Evolutionary conservation across 2,113 vertebrate species (phyloP).

Genomic region (Phycodurus eques): DNA sequence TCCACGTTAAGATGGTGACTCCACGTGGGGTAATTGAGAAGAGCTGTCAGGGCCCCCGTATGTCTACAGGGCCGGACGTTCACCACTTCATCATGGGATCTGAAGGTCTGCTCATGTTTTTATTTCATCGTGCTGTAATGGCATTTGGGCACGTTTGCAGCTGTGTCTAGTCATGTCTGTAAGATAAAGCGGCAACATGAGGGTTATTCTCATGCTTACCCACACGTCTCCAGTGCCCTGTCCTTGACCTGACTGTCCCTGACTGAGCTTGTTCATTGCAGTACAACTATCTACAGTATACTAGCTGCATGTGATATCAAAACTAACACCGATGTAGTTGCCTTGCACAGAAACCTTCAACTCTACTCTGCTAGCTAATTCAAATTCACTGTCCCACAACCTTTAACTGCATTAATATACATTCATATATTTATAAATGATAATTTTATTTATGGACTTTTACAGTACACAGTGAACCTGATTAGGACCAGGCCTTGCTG

Average conservation of each 20-base stretch:
- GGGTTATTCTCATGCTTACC: slow-evolving; percentile 47
- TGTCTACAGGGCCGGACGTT: slow-evolving; percentile 95
- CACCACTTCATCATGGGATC: slow-evolving; percentile 99
- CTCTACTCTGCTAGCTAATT: slow-evolving; percentile 43
- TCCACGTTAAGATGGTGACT: slow-evolving; percentile 97
- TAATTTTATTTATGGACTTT: too few relatives aligned
- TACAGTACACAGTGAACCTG: too few relatives aligned
- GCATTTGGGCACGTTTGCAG: slow-evolving; percentile 15
- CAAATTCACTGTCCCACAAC: slow-evolving; percentile 39
- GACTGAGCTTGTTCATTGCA: slow-evolving; percentile 33
- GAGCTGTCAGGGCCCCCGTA: slow-evolving; percentile 92
- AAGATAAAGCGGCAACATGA: slow-evolving; percentile 46
- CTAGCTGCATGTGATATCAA: background rate
- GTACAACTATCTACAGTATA: background rate
- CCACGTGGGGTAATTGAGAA: slow-evolving; percentile 95
- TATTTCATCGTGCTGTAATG: background rate
- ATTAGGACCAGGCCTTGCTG: too few relatives aligned
- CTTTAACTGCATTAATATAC: background rate
- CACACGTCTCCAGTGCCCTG: slow-evolving; percentile 51
- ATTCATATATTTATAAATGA: too few relatives aligned
- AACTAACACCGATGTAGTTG: background rate
- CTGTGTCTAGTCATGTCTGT: background rate
- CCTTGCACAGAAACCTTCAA: slow-evolving; percentile 23
- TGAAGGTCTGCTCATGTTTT: slow-evolving; percentile 80
- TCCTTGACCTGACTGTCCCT: slow-evolving; percentile 57